A percentile compares a stretch with the other conserved stretches of the same genome.
phyloP scores from a whole-genome alignment of 2,113 vertebrate genomes.

The Psephotus haematonotus region DNA sequence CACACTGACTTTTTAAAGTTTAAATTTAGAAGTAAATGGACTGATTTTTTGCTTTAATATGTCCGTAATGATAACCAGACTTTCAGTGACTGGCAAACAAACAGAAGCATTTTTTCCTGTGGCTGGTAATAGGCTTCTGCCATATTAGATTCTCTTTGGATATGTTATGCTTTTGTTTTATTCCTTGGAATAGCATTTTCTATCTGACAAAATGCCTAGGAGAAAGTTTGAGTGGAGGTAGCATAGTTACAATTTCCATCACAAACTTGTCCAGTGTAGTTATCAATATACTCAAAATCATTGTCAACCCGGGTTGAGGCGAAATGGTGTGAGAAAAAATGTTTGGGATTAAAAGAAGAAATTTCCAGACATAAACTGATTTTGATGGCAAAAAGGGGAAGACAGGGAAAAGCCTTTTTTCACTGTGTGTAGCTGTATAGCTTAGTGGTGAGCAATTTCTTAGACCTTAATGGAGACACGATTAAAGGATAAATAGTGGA shows the following conservation, averaged over 20 bases:
- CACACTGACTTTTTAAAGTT: not conserved
- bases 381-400: not conserved
- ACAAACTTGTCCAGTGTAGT: not conserved
- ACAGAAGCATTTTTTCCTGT: not conserved
- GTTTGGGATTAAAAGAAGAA: not conserved
- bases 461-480: not conserved
- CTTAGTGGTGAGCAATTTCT: not conserved
- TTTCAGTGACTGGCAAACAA: not conserved
- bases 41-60: not conserved
- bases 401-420: not conserved
- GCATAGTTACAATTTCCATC: not conserved
- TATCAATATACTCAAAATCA: not conserved
- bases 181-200: not conserved
- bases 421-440: not conserved
- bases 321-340: not conserved
- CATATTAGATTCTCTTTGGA: not conserved
- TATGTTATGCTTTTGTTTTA: not conserved
- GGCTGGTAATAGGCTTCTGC: not conserved
- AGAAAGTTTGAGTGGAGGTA: not conserved
- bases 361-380: not conserved
- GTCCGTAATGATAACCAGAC: not conserved
- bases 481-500: not conserved
- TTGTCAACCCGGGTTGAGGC: not conserved
- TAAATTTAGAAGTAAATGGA: not conserved
- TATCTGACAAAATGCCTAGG: not conserved